These are phyloP conservation scores for Polyodon spathula DNA, from an alignment of 2,113 vertebrate species.

Conservation along the genomic window DNA sequence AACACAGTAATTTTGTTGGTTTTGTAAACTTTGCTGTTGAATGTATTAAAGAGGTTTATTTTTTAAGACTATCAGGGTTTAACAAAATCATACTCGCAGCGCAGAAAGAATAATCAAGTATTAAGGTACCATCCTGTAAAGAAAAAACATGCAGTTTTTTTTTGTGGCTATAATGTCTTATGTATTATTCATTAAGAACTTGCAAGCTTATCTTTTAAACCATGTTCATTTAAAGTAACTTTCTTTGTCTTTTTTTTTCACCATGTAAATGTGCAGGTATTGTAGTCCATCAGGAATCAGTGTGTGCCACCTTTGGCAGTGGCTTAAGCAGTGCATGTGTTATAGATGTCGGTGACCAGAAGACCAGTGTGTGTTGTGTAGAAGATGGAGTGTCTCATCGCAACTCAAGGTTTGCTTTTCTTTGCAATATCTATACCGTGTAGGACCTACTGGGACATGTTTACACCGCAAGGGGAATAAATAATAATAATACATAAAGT, in stretches of 20 bases:
- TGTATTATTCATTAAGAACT: not conserved
- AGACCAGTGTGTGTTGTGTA: conserved; percentile 91
- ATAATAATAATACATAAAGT: too few relatives aligned
- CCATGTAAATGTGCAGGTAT: conserved; percentile 59
- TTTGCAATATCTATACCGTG: not conserved
- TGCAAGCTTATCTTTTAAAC: too few relatives aligned
- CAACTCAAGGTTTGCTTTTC: conserved; percentile 71
- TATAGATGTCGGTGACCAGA: conserved; percentile 92
- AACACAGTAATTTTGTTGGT: too few relatives aligned
- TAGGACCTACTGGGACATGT: not conserved
- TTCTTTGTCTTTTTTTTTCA: not conserved
- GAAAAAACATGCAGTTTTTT: too few relatives aligned
- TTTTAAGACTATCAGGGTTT: not conserved
- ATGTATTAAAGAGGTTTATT: not conserved
- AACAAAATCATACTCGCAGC: too few relatives aligned
- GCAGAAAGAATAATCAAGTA: too few relatives aligned
- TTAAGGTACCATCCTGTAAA: too few relatives aligned
- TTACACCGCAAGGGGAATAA: too few relatives aligned
- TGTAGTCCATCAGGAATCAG: conserved; percentile 91
- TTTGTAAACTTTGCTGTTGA: too few relatives aligned
- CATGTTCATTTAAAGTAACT: too few relatives aligned
- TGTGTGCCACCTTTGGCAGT: conserved; percentile 89
- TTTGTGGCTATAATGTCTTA: not conserved
- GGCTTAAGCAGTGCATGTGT: conserved; percentile 91
- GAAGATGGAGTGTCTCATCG: conserved; percentile 95